Conservation (phyloP, 2,888 invertebrate species). For the Hemistola chrysoprasaria region DNA sequence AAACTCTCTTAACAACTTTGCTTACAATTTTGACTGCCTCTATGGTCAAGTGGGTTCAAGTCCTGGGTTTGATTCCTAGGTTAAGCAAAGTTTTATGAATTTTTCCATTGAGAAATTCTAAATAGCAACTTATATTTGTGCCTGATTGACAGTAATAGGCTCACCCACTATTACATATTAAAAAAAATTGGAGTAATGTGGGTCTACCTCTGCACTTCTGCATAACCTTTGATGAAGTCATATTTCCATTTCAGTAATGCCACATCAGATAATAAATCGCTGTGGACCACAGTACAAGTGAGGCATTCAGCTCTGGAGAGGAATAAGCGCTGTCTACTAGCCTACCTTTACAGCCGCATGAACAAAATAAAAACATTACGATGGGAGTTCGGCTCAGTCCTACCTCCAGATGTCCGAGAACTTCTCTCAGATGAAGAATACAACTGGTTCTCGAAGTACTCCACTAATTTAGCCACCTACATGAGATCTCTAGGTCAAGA, state of each 20-base stretch:
- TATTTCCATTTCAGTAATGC: conserved; percentile 77
- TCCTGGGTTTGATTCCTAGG: too few species aligned
- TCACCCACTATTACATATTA: too few species aligned
- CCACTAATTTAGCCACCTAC: conserved; percentile 91
- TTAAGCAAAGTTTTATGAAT: too few species aligned
- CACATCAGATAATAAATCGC: conserved; percentile 78
- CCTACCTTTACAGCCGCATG: conserved; percentile 92
- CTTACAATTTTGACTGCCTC: too few species aligned
- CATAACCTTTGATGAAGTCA: too few species aligned
- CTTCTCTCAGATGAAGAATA: conserved; percentile 91
- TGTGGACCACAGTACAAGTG: conserved; percentile 90
- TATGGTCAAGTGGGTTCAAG: too few species aligned
- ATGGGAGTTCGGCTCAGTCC: conserved; percentile 97
- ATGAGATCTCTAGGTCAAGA: conserved; percentile 95
- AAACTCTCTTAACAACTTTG: too few species aligned
- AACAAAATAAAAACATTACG: conserved; percentile 91
- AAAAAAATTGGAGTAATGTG: too few species aligned
- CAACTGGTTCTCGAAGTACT: conserved; percentile 95
- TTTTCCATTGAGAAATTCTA: too few species aligned
- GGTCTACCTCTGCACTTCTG: too few species aligned
- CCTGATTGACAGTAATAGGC: too few species aligned
- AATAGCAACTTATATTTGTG: too few species aligned
- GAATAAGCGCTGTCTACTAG: conserved; percentile 93
- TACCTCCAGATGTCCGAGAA: conserved; percentile 92
- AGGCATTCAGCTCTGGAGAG: conserved; percentile 93